Conservation (phyloP, 2,888 invertebrate species). For the Dasysyrphus albostriatus region DNA sequence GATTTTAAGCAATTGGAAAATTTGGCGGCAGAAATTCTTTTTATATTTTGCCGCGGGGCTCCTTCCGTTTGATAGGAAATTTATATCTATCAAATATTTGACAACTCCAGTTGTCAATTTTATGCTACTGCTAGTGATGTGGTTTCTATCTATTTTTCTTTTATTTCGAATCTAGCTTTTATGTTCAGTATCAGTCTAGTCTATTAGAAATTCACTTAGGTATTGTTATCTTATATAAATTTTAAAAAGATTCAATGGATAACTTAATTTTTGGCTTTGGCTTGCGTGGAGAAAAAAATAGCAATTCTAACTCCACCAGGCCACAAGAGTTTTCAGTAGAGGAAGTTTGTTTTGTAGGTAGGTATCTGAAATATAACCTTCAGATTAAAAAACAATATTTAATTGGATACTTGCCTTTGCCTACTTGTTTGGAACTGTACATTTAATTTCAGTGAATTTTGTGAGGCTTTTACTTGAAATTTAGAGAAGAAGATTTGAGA, state of each 20-base stretch:
- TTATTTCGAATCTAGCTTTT: conserved; percentile 1
- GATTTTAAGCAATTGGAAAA: conserved; percentile 26
- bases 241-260: background rate
- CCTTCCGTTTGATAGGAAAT: conserved; percentile 36
- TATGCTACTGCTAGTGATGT: conserved; percentile 53
- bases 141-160: conserved; percentile 11
- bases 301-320: background rate
- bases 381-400: background rate
- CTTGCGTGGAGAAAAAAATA: background rate
- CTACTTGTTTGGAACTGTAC: background rate
- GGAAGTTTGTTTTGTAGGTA: background rate
- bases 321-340: background rate
- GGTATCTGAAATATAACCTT: background rate
- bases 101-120: conserved; percentile 64
- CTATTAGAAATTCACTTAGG: background rate
- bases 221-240: background rate
- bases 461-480: too few relatives aligned
- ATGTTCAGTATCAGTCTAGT: background rate
- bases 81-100: conserved; percentile 62
- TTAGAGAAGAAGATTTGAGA: too few relatives aligned
- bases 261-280: background rate
- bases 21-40: conserved; percentile 71
- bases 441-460: background rate
- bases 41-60: conserved; percentile 42
- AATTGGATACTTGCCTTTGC: too few relatives aligned